These are phyloP conservation scores for Sebastes paucispinis DNA, from an alignment of 2,797 vertebrate species.

Conservation along the genomic window DNA sequence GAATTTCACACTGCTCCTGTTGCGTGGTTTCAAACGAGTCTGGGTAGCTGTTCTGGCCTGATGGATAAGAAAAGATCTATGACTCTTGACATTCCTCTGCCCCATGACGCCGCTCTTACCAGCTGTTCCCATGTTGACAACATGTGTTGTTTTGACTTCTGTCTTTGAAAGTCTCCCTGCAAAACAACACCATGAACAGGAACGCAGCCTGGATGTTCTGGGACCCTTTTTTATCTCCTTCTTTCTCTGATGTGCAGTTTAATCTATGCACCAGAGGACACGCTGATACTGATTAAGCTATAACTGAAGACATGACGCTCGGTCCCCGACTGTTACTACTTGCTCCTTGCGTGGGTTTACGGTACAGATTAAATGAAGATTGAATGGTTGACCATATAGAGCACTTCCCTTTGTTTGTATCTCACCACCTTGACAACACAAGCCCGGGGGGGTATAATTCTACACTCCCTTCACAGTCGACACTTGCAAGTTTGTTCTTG, in stretches of 20 bases:
- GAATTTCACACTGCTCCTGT: slow-evolving; percentile 12
- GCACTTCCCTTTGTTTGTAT: slow-evolving; percentile 11
- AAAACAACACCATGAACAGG: slow-evolving; percentile 61
- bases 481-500: slow-evolving; percentile 70
- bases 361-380: background rate
- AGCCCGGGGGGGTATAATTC: slow-evolving; percentile 53
- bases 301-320: background rate
- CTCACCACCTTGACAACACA: slow-evolving; percentile 42
- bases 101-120: slow-evolving; percentile 65
- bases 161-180: slow-evolving; percentile 61
- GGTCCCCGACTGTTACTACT: slow-evolving; percentile 3
- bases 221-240: slow-evolving; percentile 1
- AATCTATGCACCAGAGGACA: slow-evolving; percentile 8
- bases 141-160: slow-evolving; percentile 74
- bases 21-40: slow-evolving; percentile 22
- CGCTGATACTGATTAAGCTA: background rate
- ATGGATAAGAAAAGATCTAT: slow-evolving; percentile 64
- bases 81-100: slow-evolving; percentile 65
- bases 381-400: background rate
- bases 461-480: slow-evolving; percentile 35
- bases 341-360: background rate
- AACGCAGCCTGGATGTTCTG: slow-evolving; percentile 29
- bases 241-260: slow-evolving; percentile 21
- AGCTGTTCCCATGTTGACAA: slow-evolving; percentile 68
- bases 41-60: slow-evolving; percentile 30